phyloP scores from a whole-genome alignment of 2,888 invertebrate genomes.

The Dolichomitus sp. region DNA sequence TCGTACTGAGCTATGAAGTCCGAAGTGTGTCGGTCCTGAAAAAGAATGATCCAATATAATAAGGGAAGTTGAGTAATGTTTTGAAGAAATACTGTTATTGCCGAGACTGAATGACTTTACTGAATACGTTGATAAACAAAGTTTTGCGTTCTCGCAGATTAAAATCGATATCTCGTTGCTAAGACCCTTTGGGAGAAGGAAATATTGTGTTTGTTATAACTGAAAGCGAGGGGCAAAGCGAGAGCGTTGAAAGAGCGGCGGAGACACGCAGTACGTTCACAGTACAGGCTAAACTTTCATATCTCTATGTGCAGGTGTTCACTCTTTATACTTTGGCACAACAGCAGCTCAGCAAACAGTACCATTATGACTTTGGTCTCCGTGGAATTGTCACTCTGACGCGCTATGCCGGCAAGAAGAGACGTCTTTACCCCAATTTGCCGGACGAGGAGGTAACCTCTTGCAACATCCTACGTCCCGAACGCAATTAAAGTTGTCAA shows the following conservation, averaged over 20 bases:
- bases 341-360: constrained; percentile 95
- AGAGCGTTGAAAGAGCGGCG: constrained; percentile 19
- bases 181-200: constrained; percentile 9
- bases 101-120: not conserved
- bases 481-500: constrained; percentile 67
- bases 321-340: constrained; percentile 94
- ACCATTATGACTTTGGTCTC: constrained; percentile 96
- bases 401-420: constrained; percentile 94
- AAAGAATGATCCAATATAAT: no score
- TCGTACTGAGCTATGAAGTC: no score
- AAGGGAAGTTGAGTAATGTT: not conserved
- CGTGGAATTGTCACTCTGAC: constrained; percentile 95
- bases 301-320: constrained; percentile 88
- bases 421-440: constrained; percentile 90
- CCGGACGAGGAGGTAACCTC: constrained; percentile 91
- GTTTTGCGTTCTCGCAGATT: not conserved
- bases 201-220: constrained; percentile 28
- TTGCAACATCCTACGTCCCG: constrained; percentile 72
- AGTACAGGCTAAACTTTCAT: constrained; percentile 34
- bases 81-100: not conserved
- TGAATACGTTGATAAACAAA: not conserved
- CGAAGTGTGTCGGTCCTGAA: no score
- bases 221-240: not conserved
- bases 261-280: not conserved
- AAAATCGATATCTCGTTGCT: constrained; percentile 19